These are phyloP conservation scores for Amphimallon solstitiale DNA, from an alignment of 2,888 invertebrate species.

Conservation along the genomic window DNA sequence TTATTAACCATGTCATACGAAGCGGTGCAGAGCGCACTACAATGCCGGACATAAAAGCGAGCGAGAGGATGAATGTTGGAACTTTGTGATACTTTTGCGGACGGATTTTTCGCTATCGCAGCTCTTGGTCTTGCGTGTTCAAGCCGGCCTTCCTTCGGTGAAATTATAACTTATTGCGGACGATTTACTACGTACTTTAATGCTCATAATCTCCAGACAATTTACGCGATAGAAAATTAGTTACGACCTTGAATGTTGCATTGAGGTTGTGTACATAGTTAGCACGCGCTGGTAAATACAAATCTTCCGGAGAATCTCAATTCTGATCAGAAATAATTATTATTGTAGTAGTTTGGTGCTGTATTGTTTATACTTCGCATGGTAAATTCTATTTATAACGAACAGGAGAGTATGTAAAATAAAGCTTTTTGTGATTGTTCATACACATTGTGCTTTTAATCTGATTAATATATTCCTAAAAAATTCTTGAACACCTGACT, in stretches of 20 bases:
- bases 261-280: neutral
- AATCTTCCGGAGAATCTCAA: no score
- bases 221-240: conserved; percentile 22
- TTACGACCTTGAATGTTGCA: conserved; percentile 11
- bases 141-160: neutral
- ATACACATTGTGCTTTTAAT: no score
- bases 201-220: conserved; percentile 1
- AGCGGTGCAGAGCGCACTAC: conserved; percentile 34
- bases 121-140: neutral
- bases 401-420: no score
- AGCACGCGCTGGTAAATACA: conserved; percentile 2
- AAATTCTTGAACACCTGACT: no score
- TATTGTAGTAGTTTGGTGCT: no score
- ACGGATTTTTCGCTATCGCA: conserved; percentile 10
- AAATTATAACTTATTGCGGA: conserved; percentile 35
- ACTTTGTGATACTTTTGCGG: conserved; percentile 31
- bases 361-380: no score
- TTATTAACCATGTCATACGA: conserved; percentile 49
- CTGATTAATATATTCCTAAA: no score
- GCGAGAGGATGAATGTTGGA: conserved; percentile 30
- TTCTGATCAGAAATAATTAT: no score
- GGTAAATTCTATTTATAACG: no score
- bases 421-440: no score
- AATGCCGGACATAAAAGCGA: conserved; percentile 43
- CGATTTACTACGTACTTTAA: conserved; percentile 34